phyloP scores from a whole-genome alignment of 2,113 vertebrate genomes.

The Ctenomys sociabilis region DNA sequence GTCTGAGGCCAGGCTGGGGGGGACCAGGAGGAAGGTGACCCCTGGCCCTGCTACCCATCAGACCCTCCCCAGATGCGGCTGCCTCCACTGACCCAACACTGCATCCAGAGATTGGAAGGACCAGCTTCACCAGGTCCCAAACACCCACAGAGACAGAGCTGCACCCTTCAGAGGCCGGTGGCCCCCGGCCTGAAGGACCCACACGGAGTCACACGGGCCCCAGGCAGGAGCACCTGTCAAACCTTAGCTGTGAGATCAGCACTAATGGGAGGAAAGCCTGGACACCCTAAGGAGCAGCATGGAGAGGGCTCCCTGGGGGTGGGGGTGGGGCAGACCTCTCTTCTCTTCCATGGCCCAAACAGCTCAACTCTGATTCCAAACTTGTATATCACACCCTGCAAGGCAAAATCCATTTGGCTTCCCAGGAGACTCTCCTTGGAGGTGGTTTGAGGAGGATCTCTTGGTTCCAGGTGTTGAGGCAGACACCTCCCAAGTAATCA shows the following conservation, averaged over 20 bases:
- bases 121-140: too few relatives aligned
- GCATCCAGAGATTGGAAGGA: too few relatives aligned
- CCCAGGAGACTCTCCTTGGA: neutral
- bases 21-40: neutral
- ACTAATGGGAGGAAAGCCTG: neutral
- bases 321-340: neutral
- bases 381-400: neutral
- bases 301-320: neutral
- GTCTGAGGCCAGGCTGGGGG: neutral
- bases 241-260: neutral
- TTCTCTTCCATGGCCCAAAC: neutral
- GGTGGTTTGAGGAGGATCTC: neutral
- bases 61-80: neutral
- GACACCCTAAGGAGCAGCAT: rapidly evolving
- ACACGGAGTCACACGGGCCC: neutral
- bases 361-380: neutral
- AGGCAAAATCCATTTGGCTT: neutral
- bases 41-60: rapidly evolving
- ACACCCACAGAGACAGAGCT: neutral
- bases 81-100: neutral
- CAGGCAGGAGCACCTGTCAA: neutral
- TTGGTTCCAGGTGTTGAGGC: neutral
- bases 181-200: neutral
- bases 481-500: neutral
- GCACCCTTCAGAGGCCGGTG: neutral